Evolutionary conservation across 2,888 invertebrate genomes (phyloP).

Genomic region (Dynastes maya): DNA sequence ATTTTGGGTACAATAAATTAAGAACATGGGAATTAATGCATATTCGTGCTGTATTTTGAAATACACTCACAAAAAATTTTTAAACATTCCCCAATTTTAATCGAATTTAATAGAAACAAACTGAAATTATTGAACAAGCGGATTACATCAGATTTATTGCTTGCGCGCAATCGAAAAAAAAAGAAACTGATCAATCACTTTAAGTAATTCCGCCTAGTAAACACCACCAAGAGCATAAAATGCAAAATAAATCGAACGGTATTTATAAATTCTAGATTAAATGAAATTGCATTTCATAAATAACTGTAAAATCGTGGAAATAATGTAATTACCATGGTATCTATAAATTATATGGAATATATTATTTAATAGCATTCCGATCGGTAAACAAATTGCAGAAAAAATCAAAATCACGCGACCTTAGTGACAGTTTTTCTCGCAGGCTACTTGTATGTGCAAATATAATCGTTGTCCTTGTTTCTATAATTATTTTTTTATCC

Average conservation of each 20-base stretch:
- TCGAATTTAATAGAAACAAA: background rate
- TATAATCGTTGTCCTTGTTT: conserved; percentile 46
- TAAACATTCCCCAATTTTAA: background rate
- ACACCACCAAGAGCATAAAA: conserved; percentile 31
- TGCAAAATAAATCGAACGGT: conserved; percentile 31
- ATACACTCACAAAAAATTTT: background rate
- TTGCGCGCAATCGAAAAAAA: conserved; percentile 7
- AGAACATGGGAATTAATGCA: too few species aligned
- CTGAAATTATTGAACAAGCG: background rate
- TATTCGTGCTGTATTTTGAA: background rate
- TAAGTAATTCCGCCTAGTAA: conserved; percentile 5
- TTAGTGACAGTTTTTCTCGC: conserved; percentile 44
- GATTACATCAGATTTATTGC: conserved; percentile 41
- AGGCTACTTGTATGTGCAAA: conserved; percentile 42
- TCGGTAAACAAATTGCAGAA: conserved; percentile 42
- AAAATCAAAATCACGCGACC: conserved; percentile 51
- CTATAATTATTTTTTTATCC: conserved; percentile 44
- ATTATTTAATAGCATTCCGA: conserved; percentile 44
- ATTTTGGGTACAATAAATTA: too few species aligned
- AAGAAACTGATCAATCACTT: conserved; percentile 6
- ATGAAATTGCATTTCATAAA: conserved; percentile 39
- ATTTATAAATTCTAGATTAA: conserved; percentile 36
- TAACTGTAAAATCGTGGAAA: conserved; percentile 42
- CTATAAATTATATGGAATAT: conserved; percentile 47
- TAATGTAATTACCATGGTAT: conserved; percentile 47